Base-by-base conservation (phyloP, 1,140 invertebrate genomes). In the Penaeus indicus region DNA sequence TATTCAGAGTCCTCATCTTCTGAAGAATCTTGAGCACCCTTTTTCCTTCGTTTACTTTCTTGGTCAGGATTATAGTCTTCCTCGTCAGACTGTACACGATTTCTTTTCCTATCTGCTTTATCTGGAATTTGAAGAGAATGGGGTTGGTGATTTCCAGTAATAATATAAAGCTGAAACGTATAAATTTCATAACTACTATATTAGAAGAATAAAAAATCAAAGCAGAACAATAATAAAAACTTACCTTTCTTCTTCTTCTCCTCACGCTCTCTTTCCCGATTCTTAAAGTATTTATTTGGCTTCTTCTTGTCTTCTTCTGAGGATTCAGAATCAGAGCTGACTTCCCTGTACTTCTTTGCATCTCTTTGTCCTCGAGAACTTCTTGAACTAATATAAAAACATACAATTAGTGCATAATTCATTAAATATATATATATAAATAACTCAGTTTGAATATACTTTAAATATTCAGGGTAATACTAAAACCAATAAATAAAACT, bases 231-330 rank as follows among this genome's bases (percentile, higher is more conserved):
- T n/a, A 5, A 1, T 54, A 90, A 91, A 91, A 91, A 90, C 85
- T 84, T 77, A 85, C 89, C 90, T 84, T 90, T 93, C 90, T 92
- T 92, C 67, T 91, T 92, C 90, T 92, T 91, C 64, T 92, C 90
- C 91, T 92, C 92, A 87, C 91, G 91, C 89, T 92, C 93, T 85
- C 91, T 93, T 77, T 92, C 92, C 90, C 92, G 91, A 63, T 91
- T 89, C 85, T 94, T 94, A 89, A 94, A 94, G 85, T 94, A 93
- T 89, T 94, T 95, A 82, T 63, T 88, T n/a, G 85, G 90, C 63
- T 86, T 89, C 64, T 89, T 90, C 32, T 95, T 92, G 63, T 93
- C 93, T 88, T 95, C 94, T 92, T 96, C 95, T 81, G 92, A 82
- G 38, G 85, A 89, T 27, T 91, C 90, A 27, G 89, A 89, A 1